Evolutionary conservation across 1,140 invertebrate species (phyloP), one percentile per base, ranked within the genome.

Genomic region (Psix sp.): DNA sequence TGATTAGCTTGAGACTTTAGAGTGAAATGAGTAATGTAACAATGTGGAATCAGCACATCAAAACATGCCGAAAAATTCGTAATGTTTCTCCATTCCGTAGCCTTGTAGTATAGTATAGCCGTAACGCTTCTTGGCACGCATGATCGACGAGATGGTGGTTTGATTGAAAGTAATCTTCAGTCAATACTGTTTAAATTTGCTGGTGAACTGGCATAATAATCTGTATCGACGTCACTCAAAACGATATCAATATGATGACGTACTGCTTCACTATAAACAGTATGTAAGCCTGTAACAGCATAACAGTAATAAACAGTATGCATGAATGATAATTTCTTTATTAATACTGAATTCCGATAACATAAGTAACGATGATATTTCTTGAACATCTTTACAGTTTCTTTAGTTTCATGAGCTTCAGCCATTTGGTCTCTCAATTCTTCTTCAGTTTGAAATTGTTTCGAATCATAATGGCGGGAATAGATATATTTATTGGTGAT

Each of bases 261-360:
- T 9, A 36, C 26, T 10, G 18, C 29, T 4, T 45, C 63, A 38
- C 48, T n/a, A 35, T 16, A 66, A 14, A 49, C 11, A 16, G 29
- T 15, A 20, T 75, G 72, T 40, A 70, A 40, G n/a, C n/a, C n/a
- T n/a, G n/a, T n/a, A n/a, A n/a, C n/a, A n/a, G n/a, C n/a, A n/a
- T n/a, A n/a, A n/a, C n/a, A n/a, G n/a, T n/a, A n/a, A n/a, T n/a
- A n/a, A n/a, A n/a, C n/a, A n/a, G n/a, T n/a, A n/a, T 1, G 21
- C 35, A 11, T 75, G 59, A 0, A 66, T 54, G 6, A 66, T 24
- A 10, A 60, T 17, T 11, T 66, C 66, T 6, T 10, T 11, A 17
- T 42, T 75, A 9, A 67, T 13, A 24, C 43, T 67, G 10, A 75
- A 66, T 21, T 66, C 5, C 9, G 59, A 26, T 7, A 75, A 26